These are phyloP conservation scores for Drosophila macrothrix DNA, from an alignment of 2,888 invertebrate species.

Conservation along the genomic window DNA sequence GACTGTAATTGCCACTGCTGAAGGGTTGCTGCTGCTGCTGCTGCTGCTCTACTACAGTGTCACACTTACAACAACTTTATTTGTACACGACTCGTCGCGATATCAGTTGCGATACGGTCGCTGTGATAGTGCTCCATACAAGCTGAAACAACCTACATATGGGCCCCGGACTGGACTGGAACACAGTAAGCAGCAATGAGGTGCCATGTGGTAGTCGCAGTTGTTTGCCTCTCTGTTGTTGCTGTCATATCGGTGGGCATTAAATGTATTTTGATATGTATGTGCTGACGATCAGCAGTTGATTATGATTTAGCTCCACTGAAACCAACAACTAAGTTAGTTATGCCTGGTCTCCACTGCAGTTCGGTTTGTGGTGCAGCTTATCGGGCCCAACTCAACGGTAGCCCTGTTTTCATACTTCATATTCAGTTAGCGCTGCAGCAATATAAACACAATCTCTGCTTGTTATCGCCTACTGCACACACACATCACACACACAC, in stretches of 20 bases:
- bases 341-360: conserved; percentile 11
- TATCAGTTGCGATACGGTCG: conserved; percentile 57
- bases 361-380: conserved; percentile 31
- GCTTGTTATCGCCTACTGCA: conserved; percentile 50
- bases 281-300: conserved; percentile 48
- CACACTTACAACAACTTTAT: conserved; percentile 47
- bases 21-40: background rate
- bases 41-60: conserved; percentile 32
- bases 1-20: conserved; percentile 26
- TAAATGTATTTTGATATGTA: conserved; percentile 52
- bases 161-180: conserved; percentile 6
- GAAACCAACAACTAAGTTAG: conserved; percentile 12
- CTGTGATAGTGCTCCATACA: conserved; percentile 55
- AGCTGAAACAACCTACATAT: conserved; percentile 48
- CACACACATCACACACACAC: conserved; percentile 6
- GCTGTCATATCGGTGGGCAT: conserved; percentile 41
- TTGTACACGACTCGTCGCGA: conserved; percentile 60
- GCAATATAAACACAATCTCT: conserved; percentile 54
- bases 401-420: conserved; percentile 47
- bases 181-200: conserved; percentile 11
- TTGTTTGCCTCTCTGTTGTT: conserved; percentile 38
- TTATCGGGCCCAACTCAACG: conserved; percentile 49
- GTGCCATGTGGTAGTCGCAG: conserved; percentile 27
- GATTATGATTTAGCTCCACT: conserved; percentile 54
- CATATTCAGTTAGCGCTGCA: conserved; percentile 30